Evolutionary conservation across 2,113 vertebrate genomes (phyloP), one percentile per base, ranked within the genome.

Genomic region (Noctilio leporinus): DNA sequence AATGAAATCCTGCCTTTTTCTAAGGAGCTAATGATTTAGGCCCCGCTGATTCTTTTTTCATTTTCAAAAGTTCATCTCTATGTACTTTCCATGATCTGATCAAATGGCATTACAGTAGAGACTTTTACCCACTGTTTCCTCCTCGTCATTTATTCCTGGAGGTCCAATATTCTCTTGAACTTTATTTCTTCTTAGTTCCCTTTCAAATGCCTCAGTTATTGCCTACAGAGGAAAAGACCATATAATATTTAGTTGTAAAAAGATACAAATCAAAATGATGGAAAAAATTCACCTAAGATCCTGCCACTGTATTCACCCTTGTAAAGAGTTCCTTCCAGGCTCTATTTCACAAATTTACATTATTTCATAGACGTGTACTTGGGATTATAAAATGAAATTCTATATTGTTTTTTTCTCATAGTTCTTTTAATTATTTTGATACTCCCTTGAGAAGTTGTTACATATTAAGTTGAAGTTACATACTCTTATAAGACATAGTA

Each of bases 151-250:
- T 51, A 98, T 98, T 89, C 96, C 95, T 81, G 98, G 96, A 26
- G 99, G 91, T 64, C 98, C 98, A 10, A 84, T 49, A 82, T 86
- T 98, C 95, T 99, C 98, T 95, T 97, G 98, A 30, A 98, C 98
- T 98, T 99, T 98, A 78, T 98, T 98, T 97, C 97, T 98, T 97
- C 97, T 98, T 86, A 99, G 67, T 95, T 99, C 98, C 72, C 98
- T 98, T 97, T 99, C 98, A 57, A 99, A 99, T 87, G 98, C 97
- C 82, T 98, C 98, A 45, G 92, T 97, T 40, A 99, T 88, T 70
- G 97, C 82, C 99, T 99, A 96, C 78, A 98, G 95, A 93, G 91
- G 93, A 96, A n/a, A 96, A 97, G 24, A 20, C 17, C 73, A 33
- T 51, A 64, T 43, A 51, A 86, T 19, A 76, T 83, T 70, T 5